These are phyloP conservation scores for Lagocephalus sceleratus DNA, from an alignment of 2,797 vertebrate species.

Conservation along the genomic window DNA sequence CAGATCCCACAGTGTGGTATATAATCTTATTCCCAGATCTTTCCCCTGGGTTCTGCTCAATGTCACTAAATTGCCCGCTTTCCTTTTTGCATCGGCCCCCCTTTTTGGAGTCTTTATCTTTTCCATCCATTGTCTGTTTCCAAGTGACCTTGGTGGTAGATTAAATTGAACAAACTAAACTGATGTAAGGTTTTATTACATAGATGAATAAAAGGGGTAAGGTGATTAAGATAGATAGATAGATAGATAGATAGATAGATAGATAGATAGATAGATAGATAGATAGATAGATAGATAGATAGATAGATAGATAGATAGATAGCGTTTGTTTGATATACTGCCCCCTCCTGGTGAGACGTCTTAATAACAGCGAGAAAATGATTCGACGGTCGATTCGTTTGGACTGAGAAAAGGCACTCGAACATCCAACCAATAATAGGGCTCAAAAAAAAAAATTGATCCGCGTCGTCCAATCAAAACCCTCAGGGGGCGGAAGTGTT, in stretches of 20 bases:
- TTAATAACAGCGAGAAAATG: conserved; percentile 5
- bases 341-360: conserved; percentile 47
- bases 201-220: conserved; percentile 1
- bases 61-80: conserved; percentile 16
- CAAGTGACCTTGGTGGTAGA: not conserved
- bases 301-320: too few relatives aligned
- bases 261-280: too few relatives aligned
- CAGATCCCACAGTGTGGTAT: conserved; percentile 32
- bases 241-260: too few relatives aligned
- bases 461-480: conserved; percentile 54
- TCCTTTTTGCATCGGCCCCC: conserved; percentile 11
- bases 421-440: conserved; percentile 56
- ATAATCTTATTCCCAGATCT: conserved; percentile 26
- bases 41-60: conserved; percentile 13
- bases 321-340: conserved; percentile 13
- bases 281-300: too few relatives aligned
- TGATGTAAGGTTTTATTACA: not conserved
- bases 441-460: fast-evolving
- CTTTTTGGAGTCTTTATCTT: conserved; percentile 10
- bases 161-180: not conserved
- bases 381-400: conserved; percentile 26
- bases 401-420: conserved; percentile 6
- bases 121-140: conserved; percentile 1
- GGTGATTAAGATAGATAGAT: too few relatives aligned
- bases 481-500: not conserved